Evolutionary conservation across 2,797 vertebrate genomes (phyloP).

Genomic region (Oryzias dopingdopingensis): DNA sequence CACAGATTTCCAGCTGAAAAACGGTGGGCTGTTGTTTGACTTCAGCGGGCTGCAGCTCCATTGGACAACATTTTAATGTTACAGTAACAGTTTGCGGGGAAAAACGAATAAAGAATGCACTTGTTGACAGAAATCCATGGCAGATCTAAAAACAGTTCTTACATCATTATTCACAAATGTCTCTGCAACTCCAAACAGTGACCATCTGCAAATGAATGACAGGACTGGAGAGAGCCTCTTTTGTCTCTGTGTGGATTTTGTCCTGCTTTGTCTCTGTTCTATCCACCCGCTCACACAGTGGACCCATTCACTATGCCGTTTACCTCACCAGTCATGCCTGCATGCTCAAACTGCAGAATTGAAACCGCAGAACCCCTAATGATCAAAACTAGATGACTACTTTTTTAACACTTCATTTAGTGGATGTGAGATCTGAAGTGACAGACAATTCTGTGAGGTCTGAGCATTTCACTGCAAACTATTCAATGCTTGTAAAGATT

Average conservation of each 20-base stretch:
- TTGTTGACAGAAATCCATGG: slow-evolving; percentile 37
- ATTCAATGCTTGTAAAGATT: no score
- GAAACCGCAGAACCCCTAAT: not conserved
- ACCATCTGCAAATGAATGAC: slow-evolving; percentile 40
- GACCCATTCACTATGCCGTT: slow-evolving; percentile 69
- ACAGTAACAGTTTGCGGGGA: slow-evolving; percentile 30
- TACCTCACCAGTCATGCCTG: slow-evolving; percentile 53
- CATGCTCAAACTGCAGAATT: slow-evolving; percentile 5
- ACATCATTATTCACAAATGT: slow-evolving; percentile 58
- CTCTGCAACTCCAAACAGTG: slow-evolving; percentile 11
- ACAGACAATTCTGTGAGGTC: no score
- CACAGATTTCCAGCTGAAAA: no score
- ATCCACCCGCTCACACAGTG: slow-evolving; percentile 51
- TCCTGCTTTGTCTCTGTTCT: slow-evolving; percentile 19
- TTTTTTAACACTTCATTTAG: no score
- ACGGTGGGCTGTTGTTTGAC: no score
- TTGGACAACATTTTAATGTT: not conserved
- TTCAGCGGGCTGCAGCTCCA: slow-evolving; percentile 4
- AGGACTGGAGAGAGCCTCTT: slow-evolving; percentile 39
- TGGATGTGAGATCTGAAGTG: no score
- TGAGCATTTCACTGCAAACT: no score
- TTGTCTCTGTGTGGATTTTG: slow-evolving; percentile 42
- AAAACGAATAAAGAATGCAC: slow-evolving; percentile 27
- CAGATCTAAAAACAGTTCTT: slow-evolving; percentile 53
- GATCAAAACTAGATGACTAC: no score